phyloP scores from a whole-genome alignment of 92 coral and sea anemone species.

The Phenganax subtilis region DNA sequence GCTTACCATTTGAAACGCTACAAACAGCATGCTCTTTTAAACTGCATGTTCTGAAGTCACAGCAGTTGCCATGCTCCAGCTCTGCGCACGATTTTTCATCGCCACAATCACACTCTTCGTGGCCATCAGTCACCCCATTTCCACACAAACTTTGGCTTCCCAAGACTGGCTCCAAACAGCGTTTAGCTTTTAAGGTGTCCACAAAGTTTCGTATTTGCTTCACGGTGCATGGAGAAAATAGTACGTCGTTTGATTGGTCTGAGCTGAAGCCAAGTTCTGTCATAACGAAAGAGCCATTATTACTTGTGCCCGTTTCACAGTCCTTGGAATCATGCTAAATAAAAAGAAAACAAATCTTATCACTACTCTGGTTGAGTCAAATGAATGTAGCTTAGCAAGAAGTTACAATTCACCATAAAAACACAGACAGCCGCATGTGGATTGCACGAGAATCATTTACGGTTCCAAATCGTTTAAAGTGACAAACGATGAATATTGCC shows the following conservation, averaged over 20 bases:
- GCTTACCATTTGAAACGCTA: conserved; percentile 74
- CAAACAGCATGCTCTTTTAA: conserved; percentile 38
- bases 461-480: too few species aligned
- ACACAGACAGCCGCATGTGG: too few species aligned
- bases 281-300: conserved; percentile 76
- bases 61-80: conserved; percentile 52
- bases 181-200: conserved; percentile 50
- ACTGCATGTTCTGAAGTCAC: conserved; percentile 57
- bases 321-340: conserved; percentile 72
- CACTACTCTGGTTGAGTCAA: too few species aligned
- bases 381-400: too few species aligned
- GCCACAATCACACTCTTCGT: conserved; percentile 81
- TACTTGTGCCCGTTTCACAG: conserved; percentile 56
- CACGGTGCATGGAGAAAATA: conserved; percentile 69
- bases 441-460: too few species aligned
- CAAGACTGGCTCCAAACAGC: not conserved
- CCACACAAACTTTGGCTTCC: conserved; percentile 60
- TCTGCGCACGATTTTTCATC: conserved; percentile 49
- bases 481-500: too few species aligned
- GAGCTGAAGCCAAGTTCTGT: conserved; percentile 72
- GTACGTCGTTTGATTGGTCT: conserved; percentile 62
- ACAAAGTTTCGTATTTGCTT: conserved; percentile 45
- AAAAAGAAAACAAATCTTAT: not conserved
- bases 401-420: too few species aligned
- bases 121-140: conserved; percentile 61